Evolutionary conservation across 2,113 vertebrate species (phyloP).

Genomic region (Scytalopus superciliaris): DNA sequence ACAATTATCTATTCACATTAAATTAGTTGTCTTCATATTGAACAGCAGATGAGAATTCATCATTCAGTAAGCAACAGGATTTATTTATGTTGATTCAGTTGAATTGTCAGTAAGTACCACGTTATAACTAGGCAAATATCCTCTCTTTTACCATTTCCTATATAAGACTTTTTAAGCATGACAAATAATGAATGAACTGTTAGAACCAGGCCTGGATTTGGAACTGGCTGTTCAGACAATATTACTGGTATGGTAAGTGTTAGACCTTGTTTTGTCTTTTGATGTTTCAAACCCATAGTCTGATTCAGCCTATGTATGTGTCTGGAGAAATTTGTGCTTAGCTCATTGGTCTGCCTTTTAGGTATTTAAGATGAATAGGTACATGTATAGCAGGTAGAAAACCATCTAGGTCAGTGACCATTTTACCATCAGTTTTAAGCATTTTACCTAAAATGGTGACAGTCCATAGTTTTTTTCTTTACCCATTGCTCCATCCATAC

Average conservation of each 20-base stretch:
- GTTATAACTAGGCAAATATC: neutral
- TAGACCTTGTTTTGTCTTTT: neutral
- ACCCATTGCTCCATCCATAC: neutral
- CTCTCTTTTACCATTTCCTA: neutral
- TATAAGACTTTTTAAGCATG: neutral
- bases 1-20: neutral
- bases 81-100: neutral
- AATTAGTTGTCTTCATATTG: neutral
- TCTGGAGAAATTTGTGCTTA: neutral
- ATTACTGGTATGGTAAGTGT: neutral
- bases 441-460: neutral
- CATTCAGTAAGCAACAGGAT: neutral
- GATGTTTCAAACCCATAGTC: neutral
- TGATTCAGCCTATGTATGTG: neutral
- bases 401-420: neutral
- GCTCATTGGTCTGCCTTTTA: neutral
- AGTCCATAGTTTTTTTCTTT: neutral
- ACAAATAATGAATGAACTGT: neutral
- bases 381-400: neutral
- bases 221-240: neutral
- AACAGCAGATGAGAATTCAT: neutral
- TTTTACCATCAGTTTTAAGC: neutral
- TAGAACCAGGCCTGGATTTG: neutral
- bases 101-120: neutral
- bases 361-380: neutral